phyloP scores from a whole-genome alignment of 2,888 invertebrate genomes.

The Folsomia candida region DNA sequence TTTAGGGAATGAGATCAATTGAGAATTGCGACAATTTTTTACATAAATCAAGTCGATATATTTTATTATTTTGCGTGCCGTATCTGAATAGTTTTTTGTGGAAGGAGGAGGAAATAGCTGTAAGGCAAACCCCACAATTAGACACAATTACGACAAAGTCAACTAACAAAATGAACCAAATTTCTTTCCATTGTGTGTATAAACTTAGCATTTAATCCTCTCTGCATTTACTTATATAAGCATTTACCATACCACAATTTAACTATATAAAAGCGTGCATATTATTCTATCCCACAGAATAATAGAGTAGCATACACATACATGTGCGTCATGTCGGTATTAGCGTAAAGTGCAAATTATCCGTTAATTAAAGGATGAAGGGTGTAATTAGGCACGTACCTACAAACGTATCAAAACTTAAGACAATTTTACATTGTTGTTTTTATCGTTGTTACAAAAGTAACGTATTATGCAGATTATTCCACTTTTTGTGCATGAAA shows the following conservation, averaged over 20 bases:
- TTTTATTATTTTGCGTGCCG: neutral
- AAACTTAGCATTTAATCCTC: too few relatives aligned
- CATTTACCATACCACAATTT: too few relatives aligned
- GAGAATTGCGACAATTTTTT: neutral
- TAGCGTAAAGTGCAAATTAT: neutral
- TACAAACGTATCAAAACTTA: neutral
- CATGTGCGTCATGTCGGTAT: too few relatives aligned
- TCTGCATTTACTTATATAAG: too few relatives aligned
- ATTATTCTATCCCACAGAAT: too few relatives aligned
- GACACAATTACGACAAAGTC: neutral
- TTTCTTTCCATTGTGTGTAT: too few relatives aligned
- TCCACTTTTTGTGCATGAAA: neutral
- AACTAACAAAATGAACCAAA: too few relatives aligned
- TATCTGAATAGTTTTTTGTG: too few relatives aligned
- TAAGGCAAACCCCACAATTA: neutral
- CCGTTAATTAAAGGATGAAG: neutral
- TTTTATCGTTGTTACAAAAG: too few relatives aligned
- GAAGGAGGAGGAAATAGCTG: neutral
- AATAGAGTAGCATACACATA: neutral
- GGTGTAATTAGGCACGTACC: neutral
- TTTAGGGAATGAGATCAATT: neutral
- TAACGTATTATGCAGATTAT: neutral
- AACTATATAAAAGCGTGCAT: too few relatives aligned
- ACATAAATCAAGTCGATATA: neutral
- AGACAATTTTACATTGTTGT: neutral